Evolutionary conservation across 2,113 vertebrate genomes (phyloP).

Genomic region (Nothobranchius kuhntae): DNA sequence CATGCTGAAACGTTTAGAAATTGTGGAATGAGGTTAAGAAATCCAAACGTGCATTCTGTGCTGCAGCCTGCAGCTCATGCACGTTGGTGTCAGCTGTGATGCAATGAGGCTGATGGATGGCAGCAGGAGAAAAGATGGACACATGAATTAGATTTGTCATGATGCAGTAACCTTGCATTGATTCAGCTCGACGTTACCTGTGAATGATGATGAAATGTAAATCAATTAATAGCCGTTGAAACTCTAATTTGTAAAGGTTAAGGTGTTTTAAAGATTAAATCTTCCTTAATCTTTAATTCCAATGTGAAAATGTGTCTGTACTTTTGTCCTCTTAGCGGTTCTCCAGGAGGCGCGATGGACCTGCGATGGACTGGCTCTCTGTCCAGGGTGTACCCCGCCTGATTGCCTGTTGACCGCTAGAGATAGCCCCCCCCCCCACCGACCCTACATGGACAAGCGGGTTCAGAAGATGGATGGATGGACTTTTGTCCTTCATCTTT

Average conservation of each 20-base stretch:
- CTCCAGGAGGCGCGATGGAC: no score
- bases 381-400: no score
- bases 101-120: constrained; percentile 76
- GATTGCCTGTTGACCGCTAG: no score
- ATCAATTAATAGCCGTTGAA: constrained; percentile 75
- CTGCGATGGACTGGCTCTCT: no score
- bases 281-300: no score
- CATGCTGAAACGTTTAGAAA: constrained; percentile 5
- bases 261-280: neutral
- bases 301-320: no score
- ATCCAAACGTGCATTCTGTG: neutral
- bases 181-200: constrained; percentile 30
- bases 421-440: no score
- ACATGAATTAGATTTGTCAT: constrained; percentile 78
- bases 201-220: constrained; percentile 66
- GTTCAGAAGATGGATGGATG: no score
- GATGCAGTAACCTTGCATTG: constrained; percentile 40
- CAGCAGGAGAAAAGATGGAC: constrained; percentile 59
- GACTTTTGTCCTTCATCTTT: neutral
- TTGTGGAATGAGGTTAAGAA: constrained; percentile 20
- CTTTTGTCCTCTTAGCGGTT: no score
- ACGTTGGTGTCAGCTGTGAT: constrained; percentile 54
- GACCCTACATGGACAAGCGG: no score
- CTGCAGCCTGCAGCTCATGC: neutral
- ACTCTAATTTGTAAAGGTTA: constrained; percentile 77